Evolutionary conservation across 64 coral and sea anemone species (phyloP).

Genomic region (Orbicella faveolata): DNA sequence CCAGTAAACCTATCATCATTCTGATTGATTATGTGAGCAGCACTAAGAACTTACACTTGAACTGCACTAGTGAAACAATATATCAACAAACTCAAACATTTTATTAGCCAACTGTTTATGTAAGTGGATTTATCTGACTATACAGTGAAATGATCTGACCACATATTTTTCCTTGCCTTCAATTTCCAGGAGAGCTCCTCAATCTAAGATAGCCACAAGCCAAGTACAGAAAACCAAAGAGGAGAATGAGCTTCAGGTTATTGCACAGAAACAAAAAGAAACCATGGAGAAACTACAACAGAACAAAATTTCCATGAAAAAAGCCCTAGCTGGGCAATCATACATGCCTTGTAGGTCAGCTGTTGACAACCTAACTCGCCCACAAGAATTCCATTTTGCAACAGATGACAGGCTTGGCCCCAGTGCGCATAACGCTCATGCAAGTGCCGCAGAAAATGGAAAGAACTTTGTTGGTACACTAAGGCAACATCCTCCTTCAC

Average conservation of each 20-base stretch:
- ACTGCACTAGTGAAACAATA: too few relatives aligned
- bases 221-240: slow-evolving; percentile 68
- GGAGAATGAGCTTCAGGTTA: slow-evolving; percentile 72
- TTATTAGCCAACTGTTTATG: too few relatives aligned
- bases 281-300: slow-evolving; percentile 73
- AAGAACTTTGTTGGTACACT: slow-evolving; percentile 80
- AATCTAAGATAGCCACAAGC: slow-evolving; percentile 41
- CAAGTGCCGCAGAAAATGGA: slow-evolving; percentile 25
- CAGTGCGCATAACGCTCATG: slow-evolving; percentile 14
- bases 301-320: slow-evolving; percentile 91
- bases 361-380: slow-evolving; percentile 71
- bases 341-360: slow-evolving; percentile 72
- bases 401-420: slow-evolving; percentile 82
- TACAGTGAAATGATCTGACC: background rate
- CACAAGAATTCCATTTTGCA: slow-evolving; percentile 94
- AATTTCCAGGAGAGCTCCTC: slow-evolving; percentile 18
- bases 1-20: too few relatives aligned
- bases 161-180: background rate
- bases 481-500: slow-evolving; percentile 86
- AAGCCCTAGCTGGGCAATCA: slow-evolving; percentile 68
- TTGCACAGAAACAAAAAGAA: slow-evolving; percentile 81
- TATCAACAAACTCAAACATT: too few relatives aligned
- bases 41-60: too few relatives aligned
- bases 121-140: too few relatives aligned
- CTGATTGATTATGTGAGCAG: too few relatives aligned